Base-by-base conservation (phyloP, 1,140 invertebrate species). In the Nasonia giraulti region DNA sequence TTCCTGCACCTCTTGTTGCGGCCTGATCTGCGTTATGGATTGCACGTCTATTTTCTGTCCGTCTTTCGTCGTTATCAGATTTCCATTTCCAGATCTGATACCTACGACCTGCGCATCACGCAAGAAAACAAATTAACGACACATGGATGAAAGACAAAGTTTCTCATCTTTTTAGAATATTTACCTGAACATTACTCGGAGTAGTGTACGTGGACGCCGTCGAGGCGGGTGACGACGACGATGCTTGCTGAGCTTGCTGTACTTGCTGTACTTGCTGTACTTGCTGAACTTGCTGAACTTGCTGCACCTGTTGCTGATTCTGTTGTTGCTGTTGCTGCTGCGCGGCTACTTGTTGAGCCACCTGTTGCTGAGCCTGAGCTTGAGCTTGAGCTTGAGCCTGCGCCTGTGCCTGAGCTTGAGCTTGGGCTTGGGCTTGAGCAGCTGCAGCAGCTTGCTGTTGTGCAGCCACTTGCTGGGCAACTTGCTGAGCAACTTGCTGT, bases 41-140 rank as follows among this genome's bases (percentile, higher is more conserved):
- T 92, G 91, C 1, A 93, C 90, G 23, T 93, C 92, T 27, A 93
- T 93, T 80, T 93, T 93, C 75, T 93, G 92, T 0, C 92, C 92
- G 73, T 93, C 92, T 80, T 93, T 93, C 0, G 92, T 92, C 0
- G 91, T 93, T 62, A 93, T 89, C 27, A 92, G 87, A 62, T 90
- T 91, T 71, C 89, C 80, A 44, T 86, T 87, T 23, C 88, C 87
- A 71, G 90, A 85, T 77, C 92, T 90, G 66, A 93, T 91, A 33
- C 92, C 92, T 20, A 93, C 91, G 10, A 93, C 92, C 92, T 92
- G 12, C 50, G 27, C 17, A 76, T 76, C 17, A 62, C 80, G 11
- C 10, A 44, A 71, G 66, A 69, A 69, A n/a, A 31, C n/a, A 37
- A 33, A 78, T 23, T 62, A 62, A 62, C 14, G 62, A 33, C 4